Percentiles rank a stretch among this genome's conserved stretches.
These are phyloP conservation scores for Hippolais icterina DNA, from an alignment of 2,113 vertebrate species.

Conservation along the genomic window DNA sequence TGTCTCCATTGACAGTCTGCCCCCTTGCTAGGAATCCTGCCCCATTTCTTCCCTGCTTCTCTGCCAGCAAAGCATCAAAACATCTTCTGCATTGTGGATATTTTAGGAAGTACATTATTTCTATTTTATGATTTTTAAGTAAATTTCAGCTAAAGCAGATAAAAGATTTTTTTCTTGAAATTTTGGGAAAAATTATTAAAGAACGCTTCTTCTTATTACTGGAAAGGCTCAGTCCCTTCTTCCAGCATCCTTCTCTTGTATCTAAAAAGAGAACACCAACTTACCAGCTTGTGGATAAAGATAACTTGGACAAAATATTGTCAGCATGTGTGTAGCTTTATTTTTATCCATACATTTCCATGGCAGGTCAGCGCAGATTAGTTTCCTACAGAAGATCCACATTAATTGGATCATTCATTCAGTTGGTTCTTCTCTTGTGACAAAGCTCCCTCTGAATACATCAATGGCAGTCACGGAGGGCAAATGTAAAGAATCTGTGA, in stretches of 20 bases:
- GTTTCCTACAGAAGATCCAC: not conserved
- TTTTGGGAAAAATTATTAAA: not conserved
- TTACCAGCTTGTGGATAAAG: not conserved
- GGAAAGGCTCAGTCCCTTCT: not conserved
- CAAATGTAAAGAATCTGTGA: conserved; percentile 17
- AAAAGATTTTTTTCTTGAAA: not conserved
- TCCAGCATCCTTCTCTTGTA: not conserved
- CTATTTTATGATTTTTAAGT: not conserved
- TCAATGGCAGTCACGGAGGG: not conserved
- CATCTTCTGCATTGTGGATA: not conserved
- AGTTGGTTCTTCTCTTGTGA: not conserved
- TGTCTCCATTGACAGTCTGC: not conserved
- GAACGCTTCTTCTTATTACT: not conserved
- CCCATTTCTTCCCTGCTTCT: not conserved
- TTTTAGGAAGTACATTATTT: not conserved
- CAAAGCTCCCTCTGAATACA: not conserved
- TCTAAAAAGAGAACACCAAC: not conserved
- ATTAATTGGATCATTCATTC: not conserved
- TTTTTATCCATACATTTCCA: not conserved
- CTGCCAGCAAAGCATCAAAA: not conserved
- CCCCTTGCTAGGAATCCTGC: not conserved
- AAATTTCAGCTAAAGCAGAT: not conserved
- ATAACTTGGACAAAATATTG: not conserved
- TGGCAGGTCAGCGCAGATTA: not conserved
- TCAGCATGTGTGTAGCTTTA: not conserved